Percentiles rank a stretch among this genome's conserved stretches.
These are phyloP conservation scores for Aphelenchoides fujianensis DNA, from an alignment of 1,140 invertebrate species.

Conservation along the genomic window DNA sequence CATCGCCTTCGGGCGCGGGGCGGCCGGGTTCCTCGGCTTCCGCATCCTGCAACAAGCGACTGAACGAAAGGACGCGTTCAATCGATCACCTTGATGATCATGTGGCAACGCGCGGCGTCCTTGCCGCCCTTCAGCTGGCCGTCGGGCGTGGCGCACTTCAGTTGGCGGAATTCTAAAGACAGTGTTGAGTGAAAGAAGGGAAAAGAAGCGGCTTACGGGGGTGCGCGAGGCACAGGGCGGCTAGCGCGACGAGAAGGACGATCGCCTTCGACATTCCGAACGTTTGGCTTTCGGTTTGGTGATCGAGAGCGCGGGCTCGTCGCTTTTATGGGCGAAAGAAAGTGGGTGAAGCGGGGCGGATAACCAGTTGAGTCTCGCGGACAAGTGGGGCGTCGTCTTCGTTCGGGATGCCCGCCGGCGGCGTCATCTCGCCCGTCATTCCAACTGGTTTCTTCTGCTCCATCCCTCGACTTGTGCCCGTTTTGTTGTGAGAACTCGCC, in stretches of 20 bases:
- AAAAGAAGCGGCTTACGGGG: conserved; percentile 53
- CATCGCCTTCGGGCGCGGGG: conserved; percentile 60
- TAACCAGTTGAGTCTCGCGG: neutral
- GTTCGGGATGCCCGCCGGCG: neutral
- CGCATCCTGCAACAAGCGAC: conserved; percentile 29
- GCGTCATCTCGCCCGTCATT: neutral
- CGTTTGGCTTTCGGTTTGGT: neutral
- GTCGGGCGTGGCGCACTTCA: conserved; percentile 61
- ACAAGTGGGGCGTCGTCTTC: neutral
- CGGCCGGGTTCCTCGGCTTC: conserved; percentile 53
- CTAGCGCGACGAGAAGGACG: neutral
- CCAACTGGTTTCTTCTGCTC: too few relatives aligned
- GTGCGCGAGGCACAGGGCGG: conserved; percentile 35
- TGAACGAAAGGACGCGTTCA: neutral
- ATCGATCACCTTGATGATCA: conserved; percentile 51
- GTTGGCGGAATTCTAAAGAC: conserved; percentile 55
- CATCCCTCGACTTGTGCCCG: too few relatives aligned
- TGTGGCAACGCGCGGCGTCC: conserved; percentile 54
- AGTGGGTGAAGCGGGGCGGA: too few relatives aligned
- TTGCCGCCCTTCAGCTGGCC: conserved; percentile 52
- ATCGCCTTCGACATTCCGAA: conserved; percentile 1
- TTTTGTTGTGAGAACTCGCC: too few relatives aligned
- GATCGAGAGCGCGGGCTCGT: too few relatives aligned
- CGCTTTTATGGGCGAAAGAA: conserved; percentile 3
- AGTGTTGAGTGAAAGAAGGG: neutral